phyloP scores from a whole-genome alignment of 2,113 vertebrate species.

The Macroglossus sobrinus region DNA sequence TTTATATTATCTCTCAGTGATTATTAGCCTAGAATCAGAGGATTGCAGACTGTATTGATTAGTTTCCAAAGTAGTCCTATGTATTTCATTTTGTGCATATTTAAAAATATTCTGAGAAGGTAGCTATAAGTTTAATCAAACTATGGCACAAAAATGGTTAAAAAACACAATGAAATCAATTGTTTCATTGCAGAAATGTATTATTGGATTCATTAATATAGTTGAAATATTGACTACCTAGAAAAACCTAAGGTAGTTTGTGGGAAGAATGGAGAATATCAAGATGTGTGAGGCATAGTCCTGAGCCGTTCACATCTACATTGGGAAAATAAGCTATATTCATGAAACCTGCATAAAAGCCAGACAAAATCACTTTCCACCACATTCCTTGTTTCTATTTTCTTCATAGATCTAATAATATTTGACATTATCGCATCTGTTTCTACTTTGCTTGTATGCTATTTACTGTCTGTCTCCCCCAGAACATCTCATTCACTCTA shows the following conservation, averaged over 20 bases:
- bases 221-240: neutral
- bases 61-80: neutral
- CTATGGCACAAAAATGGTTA: neutral
- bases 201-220: neutral
- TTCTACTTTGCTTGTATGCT: neutral
- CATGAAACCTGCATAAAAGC: neutral
- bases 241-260: neutral
- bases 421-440: constrained; percentile 29
- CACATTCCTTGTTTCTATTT: neutral
- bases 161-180: neutral
- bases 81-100: neutral
- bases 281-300: neutral
- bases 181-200: neutral
- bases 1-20: neutral
- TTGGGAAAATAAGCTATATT: neutral
- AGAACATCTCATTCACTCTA: neutral
- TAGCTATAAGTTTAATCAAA: neutral
- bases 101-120: neutral
- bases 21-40: neutral
- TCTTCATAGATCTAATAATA: neutral
- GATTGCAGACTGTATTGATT: neutral
- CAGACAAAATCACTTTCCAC: neutral
- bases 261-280: neutral
- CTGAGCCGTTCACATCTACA: neutral
- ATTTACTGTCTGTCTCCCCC: neutral